These are phyloP conservation scores for Patiria miniata DNA, from an alignment of 35 echinoderm and acorn worm species.

Conservation along the genomic window DNA sequence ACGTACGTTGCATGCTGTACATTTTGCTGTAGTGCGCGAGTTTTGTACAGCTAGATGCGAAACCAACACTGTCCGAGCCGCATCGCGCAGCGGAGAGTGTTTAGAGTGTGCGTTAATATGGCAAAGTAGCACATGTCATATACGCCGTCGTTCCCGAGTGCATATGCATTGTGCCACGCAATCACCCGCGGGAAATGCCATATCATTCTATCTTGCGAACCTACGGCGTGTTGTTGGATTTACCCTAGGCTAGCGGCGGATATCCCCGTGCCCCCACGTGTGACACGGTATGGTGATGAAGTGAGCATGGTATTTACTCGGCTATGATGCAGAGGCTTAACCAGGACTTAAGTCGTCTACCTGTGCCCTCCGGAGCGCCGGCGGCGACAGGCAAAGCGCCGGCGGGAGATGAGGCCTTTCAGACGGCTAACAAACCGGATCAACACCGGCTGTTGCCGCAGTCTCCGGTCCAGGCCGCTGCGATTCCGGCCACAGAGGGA, in stretches of 20 bases:
- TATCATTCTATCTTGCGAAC: constrained; percentile 3
- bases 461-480: neutral
- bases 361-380: neutral
- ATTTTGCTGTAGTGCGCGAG: too few relatives aligned
- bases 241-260: constrained; percentile 11
- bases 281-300: neutral
- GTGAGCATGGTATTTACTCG: neutral
- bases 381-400: neutral
- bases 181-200: constrained; percentile 10
- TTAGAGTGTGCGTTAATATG: too few relatives aligned
- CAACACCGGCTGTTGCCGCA: constrained; percentile 8
- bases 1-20: too few relatives aligned
- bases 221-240: constrained; percentile 11
- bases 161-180: neutral
- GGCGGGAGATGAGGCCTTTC: neutral
- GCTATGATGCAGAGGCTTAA: constrained; percentile 22
- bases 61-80: too few relatives aligned
- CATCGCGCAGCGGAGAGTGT: too few relatives aligned
- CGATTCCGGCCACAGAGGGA: neutral
- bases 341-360: constrained; percentile 14
- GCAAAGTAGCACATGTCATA: too few relatives aligned
- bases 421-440: neutral
- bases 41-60: too few relatives aligned
- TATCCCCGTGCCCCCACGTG: neutral
- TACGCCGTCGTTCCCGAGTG: neutral